These are phyloP conservation scores for Schizopygopsis malacanthus DNA, from an alignment of 2,797 vertebrate genomes.

Conservation along the genomic window DNA sequence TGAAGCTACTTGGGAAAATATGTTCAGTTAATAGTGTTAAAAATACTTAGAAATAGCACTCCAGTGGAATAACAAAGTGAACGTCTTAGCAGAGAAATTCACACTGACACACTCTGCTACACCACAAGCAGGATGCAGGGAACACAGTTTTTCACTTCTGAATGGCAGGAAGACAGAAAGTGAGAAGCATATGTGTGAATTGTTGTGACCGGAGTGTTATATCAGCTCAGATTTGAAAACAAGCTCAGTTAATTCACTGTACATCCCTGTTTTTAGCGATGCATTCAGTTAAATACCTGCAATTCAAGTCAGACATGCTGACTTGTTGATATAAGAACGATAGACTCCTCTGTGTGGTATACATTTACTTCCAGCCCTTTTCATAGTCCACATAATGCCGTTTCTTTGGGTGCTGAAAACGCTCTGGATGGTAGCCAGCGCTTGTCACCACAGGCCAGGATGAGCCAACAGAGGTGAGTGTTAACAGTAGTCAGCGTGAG, in stretches of 20 bases:
- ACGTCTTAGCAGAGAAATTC: background rate
- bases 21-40: slow-evolving; percentile 3
- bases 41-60: background rate
- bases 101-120: background rate
- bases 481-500: slow-evolving; percentile 54
- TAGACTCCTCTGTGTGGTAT: slow-evolving; percentile 12
- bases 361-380: slow-evolving; percentile 70
- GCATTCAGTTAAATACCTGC: slow-evolving; percentile 22
- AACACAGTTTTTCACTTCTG: slow-evolving; percentile 14
- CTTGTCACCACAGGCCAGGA: slow-evolving; percentile 74
- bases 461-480: slow-evolving; percentile 65
- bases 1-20: background rate
- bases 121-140: slow-evolving; percentile 1
- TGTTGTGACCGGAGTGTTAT: background rate
- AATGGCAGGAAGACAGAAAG: slow-evolving; percentile 38
- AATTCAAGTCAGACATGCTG: slow-evolving; percentile 35
- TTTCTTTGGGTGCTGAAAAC: slow-evolving; percentile 73
- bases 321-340: slow-evolving; percentile 29
- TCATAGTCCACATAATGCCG: slow-evolving; percentile 85
- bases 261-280: background rate
- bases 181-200: slow-evolving; percentile 18
- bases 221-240: background rate
- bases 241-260: background rate
- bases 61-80: background rate
- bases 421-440: slow-evolving; percentile 83